Percentiles rank a stretch among this genome's conserved stretches.
phyloP scores from a whole-genome alignment of 1,140 invertebrate genomes.

The Drosophila insularis region DNA sequence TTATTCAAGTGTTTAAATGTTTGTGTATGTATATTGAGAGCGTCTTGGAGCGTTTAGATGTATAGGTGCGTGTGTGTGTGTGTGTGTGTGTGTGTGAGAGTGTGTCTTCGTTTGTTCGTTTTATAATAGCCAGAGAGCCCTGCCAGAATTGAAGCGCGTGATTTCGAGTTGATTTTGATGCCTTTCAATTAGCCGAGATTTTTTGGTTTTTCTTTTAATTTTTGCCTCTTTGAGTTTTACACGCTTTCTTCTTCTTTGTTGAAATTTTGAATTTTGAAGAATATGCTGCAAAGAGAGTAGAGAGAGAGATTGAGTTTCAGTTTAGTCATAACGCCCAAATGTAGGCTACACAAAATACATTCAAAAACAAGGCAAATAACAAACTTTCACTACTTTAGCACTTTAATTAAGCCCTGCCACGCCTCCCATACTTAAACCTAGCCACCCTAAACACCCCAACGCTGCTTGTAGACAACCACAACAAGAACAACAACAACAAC shows the following conservation, averaged over 20 bases:
- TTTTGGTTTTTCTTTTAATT: constrained; percentile 46
- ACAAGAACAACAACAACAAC: constrained; percentile 2
- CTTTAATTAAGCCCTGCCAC: background rate
- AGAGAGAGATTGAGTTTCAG: constrained; percentile 6
- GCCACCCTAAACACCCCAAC: too few relatives aligned
- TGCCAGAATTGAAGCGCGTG: constrained; percentile 78
- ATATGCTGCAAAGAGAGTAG: constrained; percentile 60
- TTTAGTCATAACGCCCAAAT: constrained; percentile 1
- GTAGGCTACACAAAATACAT: background rate
- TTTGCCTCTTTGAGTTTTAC: constrained; percentile 71
- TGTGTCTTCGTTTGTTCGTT: constrained; percentile 35
- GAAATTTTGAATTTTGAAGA: constrained; percentile 80
- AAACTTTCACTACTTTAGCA: constrained; percentile 9
- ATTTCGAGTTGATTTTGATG: constrained; percentile 49
- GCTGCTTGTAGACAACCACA: background rate
- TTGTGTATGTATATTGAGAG: constrained; percentile 26
- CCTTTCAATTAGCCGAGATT: constrained; percentile 72
- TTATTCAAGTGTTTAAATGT: constrained; percentile 22
- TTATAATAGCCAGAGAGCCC: constrained; percentile 70
- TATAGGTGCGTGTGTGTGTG: constrained; percentile 26
- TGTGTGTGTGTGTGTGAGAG: constrained; percentile 28
- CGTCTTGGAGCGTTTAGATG: background rate
- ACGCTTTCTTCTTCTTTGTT: constrained; percentile 77
- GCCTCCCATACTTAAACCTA: background rate
- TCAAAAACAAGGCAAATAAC: background rate